Evolutionary conservation across 1,140 invertebrate species (phyloP), one percentile per base, ranked within the genome.

Genomic region (Aphaenogaster floridana): DNA sequence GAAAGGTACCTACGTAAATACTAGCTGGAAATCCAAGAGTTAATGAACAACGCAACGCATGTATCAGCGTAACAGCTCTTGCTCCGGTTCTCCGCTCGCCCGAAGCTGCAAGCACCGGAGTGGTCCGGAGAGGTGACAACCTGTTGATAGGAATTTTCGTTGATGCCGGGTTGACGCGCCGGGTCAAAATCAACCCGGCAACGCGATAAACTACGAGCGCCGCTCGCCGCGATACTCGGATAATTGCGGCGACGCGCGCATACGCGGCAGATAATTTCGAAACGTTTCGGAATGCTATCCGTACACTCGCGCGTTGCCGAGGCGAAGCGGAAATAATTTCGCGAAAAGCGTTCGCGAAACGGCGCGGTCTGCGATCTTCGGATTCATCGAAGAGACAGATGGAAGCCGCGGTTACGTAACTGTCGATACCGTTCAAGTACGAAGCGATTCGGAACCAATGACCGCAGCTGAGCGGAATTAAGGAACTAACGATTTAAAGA

Each of bases 101-200:
- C 78, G 87, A 64, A 72, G 77, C 86, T 64, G 57, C 85, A 57
- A 36, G 63, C 50, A 17, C 91, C 89, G 90, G 28, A 28, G 28
- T 36, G 36, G 42, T 88, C 87, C 80, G 86, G 69, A 74, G 72
- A 63, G 42, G 88, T 91, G 92, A 91, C 92, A 93, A 93, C 92
- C 92, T 93, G 92, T 93, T 93, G 92, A 93, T 92, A 91, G 91
- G 91, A 92, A 93, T 92, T 90, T 90, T 90, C 90, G 91, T 85
- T 28, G 28, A 28, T 83, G 89, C 88, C 79, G 92, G n/a, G 69
- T 86, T 81, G 69, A 84, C 66, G 78, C 66, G 80, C 17, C 79
- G 68, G 52, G 80, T 74, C 42, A 84, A 84, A 74, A 74, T 84
- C 80, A 76, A 74, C 17, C 34, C 48, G 63, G 74, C 66, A 72